Evolutionary conservation across 64 coral and sea anemone genomes (phyloP), one percentile per base, ranked within the genome.

Genomic region (Pachyseris speciosa): DNA sequence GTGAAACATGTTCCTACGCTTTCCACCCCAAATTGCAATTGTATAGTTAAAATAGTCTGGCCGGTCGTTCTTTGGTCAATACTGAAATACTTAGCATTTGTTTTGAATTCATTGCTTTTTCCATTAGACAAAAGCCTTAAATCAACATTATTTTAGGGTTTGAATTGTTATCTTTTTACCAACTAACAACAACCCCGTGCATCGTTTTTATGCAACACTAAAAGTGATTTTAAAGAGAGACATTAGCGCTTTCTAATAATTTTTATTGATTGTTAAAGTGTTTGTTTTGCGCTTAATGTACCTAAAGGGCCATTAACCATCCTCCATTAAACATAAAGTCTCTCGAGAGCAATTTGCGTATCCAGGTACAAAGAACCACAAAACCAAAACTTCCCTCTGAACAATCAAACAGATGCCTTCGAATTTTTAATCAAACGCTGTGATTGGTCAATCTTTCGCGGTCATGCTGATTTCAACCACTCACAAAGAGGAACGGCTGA

Each of bases 381-480:
- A 24, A 25, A 4, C 17, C 7, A 25, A 61, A 1, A 26, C 4
- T 7, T 16, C 4, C 20, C 5, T 25, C 4, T 61, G 0, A 33
- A 57, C 25, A 24, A 58, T 80, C 53, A 53, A 6, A 22, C 49
- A n/a, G n/a, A n/a, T n/a, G n/a, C n/a, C n/a, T 29, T 37, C 16
- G 51, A 30, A 52, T 15, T 45, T 74, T 77, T 77, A 37, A 61
- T 81, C 33, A 60, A 41, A 31, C 7, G 10, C 17, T 16, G 36
- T 61, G 53, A 81, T 81, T 81, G 77, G 77, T 22, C 37, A 5
- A 40, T 37, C 9, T 81, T 81, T 81, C 50, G 53, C 77, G 53
- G 77, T 81, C 77, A 39, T 39, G 52, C 77, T 81, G 53, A 81
- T 81, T 80, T 80, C 75, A 80, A 38, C 75, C 75, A 80, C 9